Base-by-base conservation (phyloP, 2,113 vertebrate species). In the Pagrus major region DNA sequence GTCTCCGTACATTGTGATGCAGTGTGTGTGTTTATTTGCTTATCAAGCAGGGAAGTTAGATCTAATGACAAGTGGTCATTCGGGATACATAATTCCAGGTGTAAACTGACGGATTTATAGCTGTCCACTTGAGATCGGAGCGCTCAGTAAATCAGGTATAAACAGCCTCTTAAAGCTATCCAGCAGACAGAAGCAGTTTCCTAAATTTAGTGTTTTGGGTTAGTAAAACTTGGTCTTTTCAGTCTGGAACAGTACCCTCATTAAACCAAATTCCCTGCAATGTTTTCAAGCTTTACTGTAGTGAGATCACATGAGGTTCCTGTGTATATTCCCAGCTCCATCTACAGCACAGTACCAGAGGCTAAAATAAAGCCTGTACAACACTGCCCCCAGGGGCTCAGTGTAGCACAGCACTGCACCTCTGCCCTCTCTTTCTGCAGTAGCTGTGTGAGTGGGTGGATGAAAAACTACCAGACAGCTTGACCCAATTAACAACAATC, bases 351-450 rank as follows among this genome's bases (percentile, higher is more conserved):
- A 55, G 44, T 3, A 6, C 14, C 21, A 35, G 25, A 75, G 42
- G 51, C 66, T 77, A 1, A 66, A 55, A 9, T 41, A 81, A 88
- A 82, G n/a, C 55, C 78, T 86, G 86, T 86, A 27, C 89, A 91
- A 93, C 88, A 91, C 86, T 91, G 92, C 92, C 92, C 87, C 90
- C 80, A 82, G 88, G 81, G 86, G 85, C 76, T 66, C 42, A 83
- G 71, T n/a, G 60, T 41, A 71, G 41, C 73, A 79, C 77, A 79
- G 67, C 81, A 80, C 79, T 41, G 31, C 65, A 65, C 80, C 61
- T 68, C 82, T 83, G 37, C 56, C 33, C 77, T 55, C 37, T 60
- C 35, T 54, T 76, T 52, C 54, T 67, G 35, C 71, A 71, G 58
- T 21, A 21, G 64, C 66, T 80, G 61, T 23, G 27, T 31, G 56